These are phyloP conservation scores for Ailurus styani DNA, from an alignment of 2,113 vertebrate genomes.

Conservation along the genomic window DNA sequence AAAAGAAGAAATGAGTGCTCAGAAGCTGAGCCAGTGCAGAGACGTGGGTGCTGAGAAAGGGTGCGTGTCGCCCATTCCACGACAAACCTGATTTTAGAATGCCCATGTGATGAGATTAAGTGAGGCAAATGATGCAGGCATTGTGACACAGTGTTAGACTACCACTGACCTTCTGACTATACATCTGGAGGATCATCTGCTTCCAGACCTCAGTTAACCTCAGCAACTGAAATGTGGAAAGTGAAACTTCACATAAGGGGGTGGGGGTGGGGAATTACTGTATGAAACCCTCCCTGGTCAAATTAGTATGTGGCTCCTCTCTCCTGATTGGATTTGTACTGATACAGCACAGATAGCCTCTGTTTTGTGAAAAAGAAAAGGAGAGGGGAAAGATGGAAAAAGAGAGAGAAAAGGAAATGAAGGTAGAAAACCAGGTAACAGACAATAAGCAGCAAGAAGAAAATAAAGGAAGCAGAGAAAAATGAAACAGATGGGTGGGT, in stretches of 20 bases:
- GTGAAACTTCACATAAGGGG: not conserved
- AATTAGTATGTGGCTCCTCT: not conserved
- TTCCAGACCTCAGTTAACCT: not conserved
- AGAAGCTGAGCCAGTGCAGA: not conserved
- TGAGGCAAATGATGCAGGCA: not conserved
- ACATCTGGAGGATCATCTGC: not conserved
- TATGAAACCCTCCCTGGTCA: not conserved
- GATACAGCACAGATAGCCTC: not conserved
- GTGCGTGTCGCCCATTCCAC: too few relatives aligned
- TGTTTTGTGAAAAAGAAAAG: not conserved
- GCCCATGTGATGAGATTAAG: not conserved
- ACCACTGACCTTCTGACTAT: not conserved
- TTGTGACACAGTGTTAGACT: not conserved
- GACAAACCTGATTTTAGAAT: not conserved
- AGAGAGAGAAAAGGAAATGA: not conserved
- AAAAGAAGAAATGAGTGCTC: not conserved
- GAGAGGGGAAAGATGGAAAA: not conserved
- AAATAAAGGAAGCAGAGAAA: not conserved
- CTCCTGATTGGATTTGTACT: not conserved
- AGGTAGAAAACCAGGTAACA: not conserved
- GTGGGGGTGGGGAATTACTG: not conserved
- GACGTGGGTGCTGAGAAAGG: too few relatives aligned
- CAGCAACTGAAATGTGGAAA: not conserved
- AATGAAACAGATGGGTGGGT: not conserved
- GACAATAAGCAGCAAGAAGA: not conserved